These are phyloP conservation scores for Agelas oroides DNA, from an alignment of 37 sponge, comb jelly and placozoan genomes.

Conservation along the genomic window DNA sequence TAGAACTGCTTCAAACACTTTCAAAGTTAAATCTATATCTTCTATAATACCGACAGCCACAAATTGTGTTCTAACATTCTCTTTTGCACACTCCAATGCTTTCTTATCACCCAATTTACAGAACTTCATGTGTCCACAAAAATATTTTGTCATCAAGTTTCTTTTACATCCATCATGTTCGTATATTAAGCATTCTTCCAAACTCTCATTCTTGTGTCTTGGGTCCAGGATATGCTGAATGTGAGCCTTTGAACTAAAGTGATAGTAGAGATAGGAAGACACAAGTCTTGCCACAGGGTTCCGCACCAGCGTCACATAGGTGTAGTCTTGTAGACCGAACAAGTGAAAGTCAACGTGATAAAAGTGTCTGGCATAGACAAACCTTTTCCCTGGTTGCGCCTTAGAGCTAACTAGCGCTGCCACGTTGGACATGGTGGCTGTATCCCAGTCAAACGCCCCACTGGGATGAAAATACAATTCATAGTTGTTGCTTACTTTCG, in stretches of 20 bases:
- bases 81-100: conserved; percentile 71
- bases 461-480: conserved; percentile 56
- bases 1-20: conserved; percentile 39
- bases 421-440: conserved; percentile 24
- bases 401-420: background rate
- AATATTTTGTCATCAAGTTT: conserved; percentile 89
- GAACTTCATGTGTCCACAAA: conserved; percentile 80
- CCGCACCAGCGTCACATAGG: conserved; percentile 78
- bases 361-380: conserved; percentile 81
- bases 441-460: conserved; percentile 83
- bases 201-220: conserved; percentile 42
- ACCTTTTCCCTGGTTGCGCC: background rate
- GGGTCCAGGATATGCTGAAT: conserved; percentile 60
- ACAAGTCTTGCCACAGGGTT: conserved; percentile 78
- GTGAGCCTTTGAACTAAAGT: conserved; percentile 68
- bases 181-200: conserved; percentile 55
- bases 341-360: conserved; percentile 67
- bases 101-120: conserved; percentile 53
- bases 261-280: conserved; percentile 88
- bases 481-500: conserved; percentile 9
- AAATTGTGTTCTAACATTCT: conserved; percentile 65
- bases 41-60: conserved; percentile 79
- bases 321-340: conserved; percentile 39
- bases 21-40: conserved; percentile 55
- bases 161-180: conserved; percentile 72